A percentile compares a stretch with the other conserved stretches of the same genome.
These are phyloP conservation scores for Fulica atra DNA, from an alignment of 2,113 vertebrate genomes.

Conservation along the genomic window DNA sequence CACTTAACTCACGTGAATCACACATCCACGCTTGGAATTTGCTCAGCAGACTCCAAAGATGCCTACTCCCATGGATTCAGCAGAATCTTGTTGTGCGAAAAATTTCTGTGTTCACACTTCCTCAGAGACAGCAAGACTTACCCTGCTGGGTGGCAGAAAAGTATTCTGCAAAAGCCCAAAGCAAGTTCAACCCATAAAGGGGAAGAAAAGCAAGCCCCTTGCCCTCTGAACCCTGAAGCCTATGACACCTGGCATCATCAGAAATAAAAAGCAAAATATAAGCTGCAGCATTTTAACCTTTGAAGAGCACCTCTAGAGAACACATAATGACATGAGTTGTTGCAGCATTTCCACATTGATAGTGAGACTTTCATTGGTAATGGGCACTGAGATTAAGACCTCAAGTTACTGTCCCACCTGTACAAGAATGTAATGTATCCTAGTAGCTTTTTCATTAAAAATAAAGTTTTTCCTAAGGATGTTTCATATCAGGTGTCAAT, in stretches of 20 bases:
- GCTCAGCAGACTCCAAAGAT: background rate
- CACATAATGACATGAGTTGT: accelerated
- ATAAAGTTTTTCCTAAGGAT: background rate
- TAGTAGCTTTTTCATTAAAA: background rate
- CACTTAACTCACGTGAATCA: background rate
- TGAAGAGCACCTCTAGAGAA: background rate
- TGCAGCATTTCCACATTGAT: background rate
- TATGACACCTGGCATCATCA: background rate
- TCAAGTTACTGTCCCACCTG: background rate
- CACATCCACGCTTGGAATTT: background rate
- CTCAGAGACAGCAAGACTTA: background rate
- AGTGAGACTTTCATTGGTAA: background rate
- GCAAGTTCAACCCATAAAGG: background rate
- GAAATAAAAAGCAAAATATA: background rate
- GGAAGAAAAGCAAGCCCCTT: background rate
- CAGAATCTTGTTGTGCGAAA: background rate
- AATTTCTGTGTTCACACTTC: background rate
- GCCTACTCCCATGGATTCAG: background rate
- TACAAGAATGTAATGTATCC: background rate
- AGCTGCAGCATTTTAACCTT: background rate
- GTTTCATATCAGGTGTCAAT: background rate
- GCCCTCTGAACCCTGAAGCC: background rate
- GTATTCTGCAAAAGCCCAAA: background rate
- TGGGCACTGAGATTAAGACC: background rate
- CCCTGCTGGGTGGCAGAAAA: background rate